A percentile compares a stretch with the other conserved stretches of the same genome.
Conservation (phyloP, 1,140 invertebrate genomes). For the Solenopsis fugax region DNA sequence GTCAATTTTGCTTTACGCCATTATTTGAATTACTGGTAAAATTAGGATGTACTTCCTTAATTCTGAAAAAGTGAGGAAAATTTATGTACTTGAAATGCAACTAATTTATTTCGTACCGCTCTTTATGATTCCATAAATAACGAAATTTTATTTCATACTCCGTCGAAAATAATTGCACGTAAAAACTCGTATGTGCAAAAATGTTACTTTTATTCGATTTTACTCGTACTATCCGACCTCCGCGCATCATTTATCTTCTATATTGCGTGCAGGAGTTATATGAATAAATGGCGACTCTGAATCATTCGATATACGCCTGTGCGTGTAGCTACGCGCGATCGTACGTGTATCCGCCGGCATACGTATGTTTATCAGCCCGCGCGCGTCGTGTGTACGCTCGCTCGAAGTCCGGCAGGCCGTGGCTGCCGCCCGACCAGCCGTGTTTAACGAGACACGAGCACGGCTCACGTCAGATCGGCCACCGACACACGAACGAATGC, state of each 20-base stretch:
- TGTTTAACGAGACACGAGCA: slow-evolving; percentile 61
- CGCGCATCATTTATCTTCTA: slow-evolving; percentile 8
- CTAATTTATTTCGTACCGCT: neutral
- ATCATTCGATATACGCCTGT: slow-evolving; percentile 26
- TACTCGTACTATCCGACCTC: neutral
- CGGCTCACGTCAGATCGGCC: slow-evolving; percentile 51
- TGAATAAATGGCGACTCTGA: slow-evolving; percentile 42
- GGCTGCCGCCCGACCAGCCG: slow-evolving; percentile 9
- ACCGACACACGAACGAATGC: slow-evolving; percentile 38
- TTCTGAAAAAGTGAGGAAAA: neutral
- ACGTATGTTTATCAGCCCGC: slow-evolving; percentile 44
- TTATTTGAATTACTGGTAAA: neutral
- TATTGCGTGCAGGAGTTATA: slow-evolving; percentile 40
- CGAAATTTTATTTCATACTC: slow-evolving; percentile 11
- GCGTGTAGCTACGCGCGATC: neutral
- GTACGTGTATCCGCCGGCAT: neutral
- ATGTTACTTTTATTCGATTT: slow-evolving; percentile 45
- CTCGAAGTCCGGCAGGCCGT: slow-evolving; percentile 47
- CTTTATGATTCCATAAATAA: slow-evolving; percentile 17
- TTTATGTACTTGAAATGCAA: neutral
- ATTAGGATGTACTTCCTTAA: neutral
- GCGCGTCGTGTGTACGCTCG: slow-evolving; percentile 3
- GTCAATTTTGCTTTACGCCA: neutral
- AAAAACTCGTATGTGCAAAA: slow-evolving; percentile 16
- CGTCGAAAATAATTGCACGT: slow-evolving; percentile 12